Percentiles rank a stretch among this genome's conserved stretches.
Conservation (phyloP, 2,888 invertebrate genomes). For the Shargacucullia verbasci region DNA sequence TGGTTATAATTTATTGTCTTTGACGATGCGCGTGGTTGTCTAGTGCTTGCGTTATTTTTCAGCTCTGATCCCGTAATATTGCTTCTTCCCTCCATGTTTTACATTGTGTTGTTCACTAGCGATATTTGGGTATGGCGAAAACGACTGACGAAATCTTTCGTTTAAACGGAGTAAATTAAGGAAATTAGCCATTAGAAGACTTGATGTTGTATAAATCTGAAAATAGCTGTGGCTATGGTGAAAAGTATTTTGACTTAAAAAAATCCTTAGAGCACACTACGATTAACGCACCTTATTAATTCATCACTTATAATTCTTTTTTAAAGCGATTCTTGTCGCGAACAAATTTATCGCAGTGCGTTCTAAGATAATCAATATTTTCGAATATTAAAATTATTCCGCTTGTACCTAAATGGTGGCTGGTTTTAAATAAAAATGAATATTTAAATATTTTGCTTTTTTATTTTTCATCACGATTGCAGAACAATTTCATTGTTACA, state of each 20-base stretch:
- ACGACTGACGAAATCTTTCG: constrained; percentile 42
- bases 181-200: constrained; percentile 33
- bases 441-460: constrained; percentile 35
- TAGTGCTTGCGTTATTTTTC: neutral
- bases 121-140: constrained; percentile 11
- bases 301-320: neutral
- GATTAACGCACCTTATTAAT: constrained; percentile 9
- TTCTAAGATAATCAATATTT: constrained; percentile 28
- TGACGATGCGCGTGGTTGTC: constrained; percentile 1
- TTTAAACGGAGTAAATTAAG: constrained; percentile 33
- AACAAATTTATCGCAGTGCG: constrained; percentile 23
- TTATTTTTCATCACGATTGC: constrained; percentile 20
- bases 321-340: neutral
- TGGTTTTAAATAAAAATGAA: constrained; percentile 58
- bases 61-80: constrained; percentile 20
- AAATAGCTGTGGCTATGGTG: constrained; percentile 24
- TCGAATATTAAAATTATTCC: constrained; percentile 41
- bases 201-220: neutral
- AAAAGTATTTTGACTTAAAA: constrained; percentile 22
- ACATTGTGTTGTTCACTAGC: constrained; percentile 26
- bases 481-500: neutral
- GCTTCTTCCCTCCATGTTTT: constrained; percentile 15
- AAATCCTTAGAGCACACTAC: constrained; percentile 30
- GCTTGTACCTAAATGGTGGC: constrained; percentile 54
- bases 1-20: too few relatives aligned